These are phyloP conservation scores for Nemoura dubitans DNA, from an alignment of 2,888 invertebrate species.

Conservation along the genomic window DNA sequence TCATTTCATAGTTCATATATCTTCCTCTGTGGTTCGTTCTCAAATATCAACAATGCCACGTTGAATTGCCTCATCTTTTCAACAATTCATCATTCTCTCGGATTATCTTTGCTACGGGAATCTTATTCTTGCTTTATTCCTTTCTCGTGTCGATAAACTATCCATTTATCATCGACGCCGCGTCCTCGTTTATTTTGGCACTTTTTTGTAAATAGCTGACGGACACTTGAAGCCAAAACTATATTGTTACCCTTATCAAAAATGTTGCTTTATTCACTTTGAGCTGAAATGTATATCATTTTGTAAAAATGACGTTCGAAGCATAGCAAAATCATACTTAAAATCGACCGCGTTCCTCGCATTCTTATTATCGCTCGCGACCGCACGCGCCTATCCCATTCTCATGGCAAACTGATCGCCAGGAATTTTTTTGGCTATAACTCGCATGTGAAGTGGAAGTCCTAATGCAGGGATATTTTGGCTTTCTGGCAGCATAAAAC, in stretches of 20 bases:
- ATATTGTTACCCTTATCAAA: neutral
- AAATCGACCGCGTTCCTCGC: neutral
- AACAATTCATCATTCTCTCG: constrained; percentile 19
- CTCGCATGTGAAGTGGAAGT: neutral
- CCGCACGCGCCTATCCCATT: neutral
- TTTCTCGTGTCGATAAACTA: neutral
- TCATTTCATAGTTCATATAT: constrained; percentile 26
- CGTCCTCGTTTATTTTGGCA: neutral
- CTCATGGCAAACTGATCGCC: neutral
- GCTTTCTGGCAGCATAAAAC: constrained; percentile 18
- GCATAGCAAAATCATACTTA: neutral
- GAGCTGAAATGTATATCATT: neutral
- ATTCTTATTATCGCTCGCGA: neutral
- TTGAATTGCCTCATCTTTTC: constrained; percentile 20
- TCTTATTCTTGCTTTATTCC: constrained; percentile 12
- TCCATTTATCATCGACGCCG: neutral
- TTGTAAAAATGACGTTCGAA: neutral
- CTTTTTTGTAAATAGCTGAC: neutral
- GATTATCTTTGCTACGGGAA: neutral
- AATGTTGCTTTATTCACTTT: neutral
- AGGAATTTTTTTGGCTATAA: neutral
- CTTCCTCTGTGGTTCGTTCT: constrained; percentile 1
- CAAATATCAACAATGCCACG: constrained; percentile 1
- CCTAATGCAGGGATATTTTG: neutral
- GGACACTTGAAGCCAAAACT: neutral